These are phyloP conservation scores for Euclidia mi DNA, from an alignment of 2,888 invertebrate genomes.

Conservation along the genomic window DNA sequence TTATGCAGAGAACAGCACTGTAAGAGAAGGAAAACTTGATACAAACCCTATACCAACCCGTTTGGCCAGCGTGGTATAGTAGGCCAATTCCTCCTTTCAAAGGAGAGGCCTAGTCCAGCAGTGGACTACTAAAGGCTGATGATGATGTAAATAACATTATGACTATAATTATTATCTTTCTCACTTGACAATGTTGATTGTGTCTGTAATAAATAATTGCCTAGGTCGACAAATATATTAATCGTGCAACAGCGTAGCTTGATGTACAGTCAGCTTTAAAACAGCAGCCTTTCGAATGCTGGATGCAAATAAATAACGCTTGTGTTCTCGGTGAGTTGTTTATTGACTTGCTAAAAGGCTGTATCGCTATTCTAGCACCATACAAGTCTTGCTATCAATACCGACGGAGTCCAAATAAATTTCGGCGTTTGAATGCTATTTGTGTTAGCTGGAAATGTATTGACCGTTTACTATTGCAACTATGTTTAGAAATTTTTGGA, in stretches of 20 bases:
- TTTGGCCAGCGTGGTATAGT: too few species aligned
- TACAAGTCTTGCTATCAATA: slow-evolving; percentile 47
- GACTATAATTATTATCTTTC: too few species aligned
- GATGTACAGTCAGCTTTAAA: slow-evolving; percentile 15
- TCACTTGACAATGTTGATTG: too few species aligned
- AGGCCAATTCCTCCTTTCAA: too few species aligned
- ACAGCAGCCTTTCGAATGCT: slow-evolving; percentile 27
- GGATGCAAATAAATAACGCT: slow-evolving; percentile 52
- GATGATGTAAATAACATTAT: too few species aligned
- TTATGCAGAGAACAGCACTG: too few species aligned
- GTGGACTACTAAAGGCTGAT: too few species aligned
- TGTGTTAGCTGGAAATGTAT: slow-evolving; percentile 2
- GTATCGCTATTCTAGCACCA: slow-evolving; percentile 37
- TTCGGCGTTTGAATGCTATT: slow-evolving; percentile 20
- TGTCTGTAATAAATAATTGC: too few species aligned
- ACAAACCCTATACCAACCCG: too few species aligned
- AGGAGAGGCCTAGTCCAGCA: too few species aligned
- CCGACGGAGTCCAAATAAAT: slow-evolving; percentile 44
- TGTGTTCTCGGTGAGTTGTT: slow-evolving; percentile 49
- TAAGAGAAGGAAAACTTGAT: too few species aligned
- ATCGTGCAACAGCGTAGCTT: background rate
- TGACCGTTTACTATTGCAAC: background rate
- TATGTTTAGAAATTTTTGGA: background rate
- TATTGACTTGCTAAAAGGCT: slow-evolving; percentile 54
- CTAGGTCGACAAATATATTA: too few species aligned